Conservation (phyloP, 2,797 vertebrate species). For the Pseudomugil tenellus region DNA sequence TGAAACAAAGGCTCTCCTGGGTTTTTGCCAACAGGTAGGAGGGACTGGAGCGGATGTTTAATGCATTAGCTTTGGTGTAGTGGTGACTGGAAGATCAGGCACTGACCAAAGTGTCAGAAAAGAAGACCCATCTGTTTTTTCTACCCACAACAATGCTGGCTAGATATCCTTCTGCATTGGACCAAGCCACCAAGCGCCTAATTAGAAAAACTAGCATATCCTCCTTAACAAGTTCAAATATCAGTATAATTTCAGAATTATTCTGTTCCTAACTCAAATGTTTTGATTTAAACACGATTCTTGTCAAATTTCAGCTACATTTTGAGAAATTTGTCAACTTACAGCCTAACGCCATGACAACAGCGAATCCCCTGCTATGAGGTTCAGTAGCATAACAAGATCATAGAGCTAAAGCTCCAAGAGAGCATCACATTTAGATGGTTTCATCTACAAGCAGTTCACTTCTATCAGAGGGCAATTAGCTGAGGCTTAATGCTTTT, state of each 20-base stretch:
- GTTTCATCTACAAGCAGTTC: conserved; percentile 35
- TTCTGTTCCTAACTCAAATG: background rate
- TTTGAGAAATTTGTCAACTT: conserved; percentile 8
- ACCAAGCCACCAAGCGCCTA: background rate
- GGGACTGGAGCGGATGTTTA: conserved; percentile 46
- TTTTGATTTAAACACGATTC: background rate
- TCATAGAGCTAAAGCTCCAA: conserved; percentile 13
- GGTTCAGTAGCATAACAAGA: background rate
- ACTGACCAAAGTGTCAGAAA: conserved; percentile 1
- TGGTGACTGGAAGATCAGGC: conserved; percentile 3
- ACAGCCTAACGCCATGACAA: background rate
- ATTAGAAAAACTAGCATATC: conserved; percentile 3
- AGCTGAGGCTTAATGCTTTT: conserved; percentile 30
- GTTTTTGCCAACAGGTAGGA: conserved; percentile 42
- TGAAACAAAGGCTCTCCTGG: conserved; percentile 39
- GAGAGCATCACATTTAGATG: conserved; percentile 27
- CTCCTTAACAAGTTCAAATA: conserved; percentile 1
- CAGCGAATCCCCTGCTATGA: conserved; percentile 13
- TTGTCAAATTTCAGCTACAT: conserved; percentile 10
- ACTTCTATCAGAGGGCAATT: conserved; percentile 48
- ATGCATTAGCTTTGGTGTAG: conserved; percentile 31
- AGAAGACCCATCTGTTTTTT: too few species aligned
- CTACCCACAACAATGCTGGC: background rate
- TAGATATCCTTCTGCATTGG: background rate
- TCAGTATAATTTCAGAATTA: background rate